These are phyloP conservation scores for Chaetophractus vellerosus DNA, from an alignment of 2,797 vertebrate species.

Conservation along the genomic window DNA sequence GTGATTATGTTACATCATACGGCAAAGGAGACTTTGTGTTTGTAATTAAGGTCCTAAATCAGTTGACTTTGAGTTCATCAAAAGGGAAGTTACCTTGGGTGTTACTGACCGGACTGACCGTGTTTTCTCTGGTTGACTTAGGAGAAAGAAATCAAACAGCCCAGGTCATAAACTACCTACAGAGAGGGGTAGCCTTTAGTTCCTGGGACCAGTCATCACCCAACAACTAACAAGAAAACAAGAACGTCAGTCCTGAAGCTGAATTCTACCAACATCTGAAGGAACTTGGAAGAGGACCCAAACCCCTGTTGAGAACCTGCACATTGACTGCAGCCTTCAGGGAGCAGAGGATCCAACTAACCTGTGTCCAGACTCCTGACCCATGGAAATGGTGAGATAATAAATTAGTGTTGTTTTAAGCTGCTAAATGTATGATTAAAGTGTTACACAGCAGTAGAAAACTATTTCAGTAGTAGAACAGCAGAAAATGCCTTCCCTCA, in stretches of 20 bases:
- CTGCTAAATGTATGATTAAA: background rate
- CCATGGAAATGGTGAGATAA: background rate
- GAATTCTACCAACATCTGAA: background rate
- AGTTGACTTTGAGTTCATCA: constrained; percentile 25
- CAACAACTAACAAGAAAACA: background rate
- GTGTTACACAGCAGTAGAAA: background rate
- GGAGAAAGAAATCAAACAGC: background rate
- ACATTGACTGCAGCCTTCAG: background rate
- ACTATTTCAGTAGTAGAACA: background rate
- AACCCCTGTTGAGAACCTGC: background rate
- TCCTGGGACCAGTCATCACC: background rate
- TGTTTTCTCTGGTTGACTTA: background rate
- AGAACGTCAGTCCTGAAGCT: background rate
- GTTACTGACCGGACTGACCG: background rate
- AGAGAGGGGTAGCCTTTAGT: background rate
- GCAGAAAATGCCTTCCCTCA: background rate
- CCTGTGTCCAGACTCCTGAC: background rate
- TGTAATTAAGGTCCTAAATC: background rate
- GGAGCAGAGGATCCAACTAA: background rate
- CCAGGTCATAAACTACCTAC: background rate
- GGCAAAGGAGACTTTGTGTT: background rate
- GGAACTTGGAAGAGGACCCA: background rate
- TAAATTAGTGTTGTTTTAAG: background rate
- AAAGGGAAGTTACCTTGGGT: background rate
- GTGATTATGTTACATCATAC: background rate